A percentile compares a stretch with the other conserved stretches of the same genome.
These are phyloP conservation scores for Andrena cerasifolii DNA, from an alignment of 1,140 invertebrate species.

Conservation along the genomic window DNA sequence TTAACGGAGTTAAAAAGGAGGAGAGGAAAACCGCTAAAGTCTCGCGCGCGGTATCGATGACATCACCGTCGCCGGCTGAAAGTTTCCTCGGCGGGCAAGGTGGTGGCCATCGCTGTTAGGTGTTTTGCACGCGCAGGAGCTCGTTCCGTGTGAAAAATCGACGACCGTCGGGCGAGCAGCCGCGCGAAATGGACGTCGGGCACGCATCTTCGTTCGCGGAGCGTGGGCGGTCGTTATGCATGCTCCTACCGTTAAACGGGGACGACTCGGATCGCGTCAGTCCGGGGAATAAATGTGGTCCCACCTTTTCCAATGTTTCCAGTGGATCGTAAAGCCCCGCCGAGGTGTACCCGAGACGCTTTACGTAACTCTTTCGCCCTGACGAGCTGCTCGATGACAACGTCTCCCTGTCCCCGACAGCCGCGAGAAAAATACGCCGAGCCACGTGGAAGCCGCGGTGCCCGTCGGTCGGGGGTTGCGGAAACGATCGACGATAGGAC, in stretches of 20 bases:
- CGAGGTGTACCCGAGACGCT: constrained; percentile 34
- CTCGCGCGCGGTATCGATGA: not conserved
- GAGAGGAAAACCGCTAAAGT: not conserved
- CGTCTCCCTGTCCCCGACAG: constrained; percentile 53
- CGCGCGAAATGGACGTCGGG: not conserved
- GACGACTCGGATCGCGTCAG: constrained; percentile 7
- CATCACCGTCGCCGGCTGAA: not conserved
- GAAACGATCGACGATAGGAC: too few species aligned
- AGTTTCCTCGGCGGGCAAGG: not conserved
- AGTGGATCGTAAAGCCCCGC: constrained; percentile 38
- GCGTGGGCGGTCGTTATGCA: not conserved
- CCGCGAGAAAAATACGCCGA: not conserved
- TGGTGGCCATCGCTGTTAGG: too few species aligned
- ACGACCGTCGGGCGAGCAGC: too few species aligned
- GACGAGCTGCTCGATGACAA: constrained; percentile 34
- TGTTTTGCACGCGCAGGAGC: too few species aligned
- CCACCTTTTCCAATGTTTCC: constrained; percentile 23
- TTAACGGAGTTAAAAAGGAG: too few species aligned
- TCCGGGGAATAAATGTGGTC: constrained; percentile 43
- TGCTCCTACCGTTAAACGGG: not conserved
- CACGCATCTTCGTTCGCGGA: not conserved
- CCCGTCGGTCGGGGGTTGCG: too few species aligned
- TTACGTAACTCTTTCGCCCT: constrained; percentile 57
- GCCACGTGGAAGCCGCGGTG: too few species aligned
- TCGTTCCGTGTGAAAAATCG: too few species aligned